Base-by-base conservation (phyloP, 1,140 invertebrate species). In the Sinonovacula constricta region DNA sequence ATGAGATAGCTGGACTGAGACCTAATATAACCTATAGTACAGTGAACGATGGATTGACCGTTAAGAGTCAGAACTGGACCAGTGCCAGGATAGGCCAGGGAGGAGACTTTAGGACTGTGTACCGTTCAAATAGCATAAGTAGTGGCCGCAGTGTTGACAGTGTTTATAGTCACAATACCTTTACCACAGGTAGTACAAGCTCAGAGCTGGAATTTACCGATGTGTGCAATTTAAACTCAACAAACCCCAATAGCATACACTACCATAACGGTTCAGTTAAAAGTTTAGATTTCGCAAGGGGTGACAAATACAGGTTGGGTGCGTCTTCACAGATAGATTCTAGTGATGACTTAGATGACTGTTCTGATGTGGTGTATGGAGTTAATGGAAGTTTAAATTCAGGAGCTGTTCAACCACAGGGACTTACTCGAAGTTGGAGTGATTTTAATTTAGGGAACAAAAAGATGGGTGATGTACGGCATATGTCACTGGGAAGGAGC, bases 151-250 rank as follows among this genome's bases (percentile, higher is more conserved):
- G 72, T 76, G 62, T 51, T 76, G 54, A 76, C 72, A 67, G 62
- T 65, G 22, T 76, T 76, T 66, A 76, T 45, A 45, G 39, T 45
- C 18, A 45, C 18, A 45, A 45, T 45, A 63, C 51, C 62, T 30
- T 34, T 2, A 33, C 28, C 62, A 36, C 62, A 57, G 72, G 62
- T 67, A 76, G 62, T 56, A 67, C 39, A 66, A 34, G 24, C 54
- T 76, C 72, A 59, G 72, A 76, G 53, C 24, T 76, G 72, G 72
- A 76, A 76, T 76, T 76, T 76, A 76, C 72, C 45, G 63, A 76
- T 76, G 62, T 76, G 36, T 74, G 70, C 59, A 74, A 74, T 45
- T 54, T 74, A 33, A 60, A 63, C 34, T 24, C 68, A 4, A 60
- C 68, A 59, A 56, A 59, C 68, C 68, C 7, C 22, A 76, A 39